phyloP scores from a whole-genome alignment of 2,888 invertebrate species.

The Poecilobothrus nobilitatus region DNA sequence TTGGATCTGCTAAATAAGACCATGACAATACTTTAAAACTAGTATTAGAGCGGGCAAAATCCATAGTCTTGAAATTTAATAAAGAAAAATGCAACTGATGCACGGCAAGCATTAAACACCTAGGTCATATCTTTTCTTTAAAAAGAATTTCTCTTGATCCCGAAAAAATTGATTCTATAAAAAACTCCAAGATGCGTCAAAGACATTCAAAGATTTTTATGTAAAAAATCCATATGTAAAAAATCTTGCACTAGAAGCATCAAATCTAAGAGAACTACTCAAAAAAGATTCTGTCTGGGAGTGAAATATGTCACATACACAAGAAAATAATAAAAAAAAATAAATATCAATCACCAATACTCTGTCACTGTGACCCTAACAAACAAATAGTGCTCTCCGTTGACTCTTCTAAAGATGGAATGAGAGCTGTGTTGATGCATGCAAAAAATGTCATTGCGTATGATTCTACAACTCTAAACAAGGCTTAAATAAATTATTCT shows the following conservation, averaged over 20 bases:
- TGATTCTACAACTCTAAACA: too few relatives aligned
- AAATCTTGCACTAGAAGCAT: slow-evolving; percentile 20
- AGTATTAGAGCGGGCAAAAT: too few relatives aligned
- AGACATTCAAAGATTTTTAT: slow-evolving; percentile 23
- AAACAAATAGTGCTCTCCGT: too few relatives aligned
- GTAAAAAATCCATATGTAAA: slow-evolving; percentile 22
- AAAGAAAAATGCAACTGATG: slow-evolving; percentile 18
- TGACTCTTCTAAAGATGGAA: slow-evolving; percentile 10
- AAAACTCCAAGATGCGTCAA: slow-evolving; percentile 19
- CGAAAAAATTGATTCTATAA: slow-evolving; percentile 21
- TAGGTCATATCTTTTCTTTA: slow-evolving; percentile 23
- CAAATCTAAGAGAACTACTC: slow-evolving; percentile 13
- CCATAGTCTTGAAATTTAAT: slow-evolving; percentile 15
- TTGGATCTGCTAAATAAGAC: too few relatives aligned
- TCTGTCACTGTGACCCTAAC: too few relatives aligned
- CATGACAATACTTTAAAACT: too few relatives aligned
- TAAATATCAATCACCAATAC: too few relatives aligned
- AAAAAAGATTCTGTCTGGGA: slow-evolving; percentile 18
- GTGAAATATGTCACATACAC: too few relatives aligned
- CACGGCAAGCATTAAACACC: too few relatives aligned
- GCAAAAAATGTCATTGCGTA: slow-evolving; percentile 11
- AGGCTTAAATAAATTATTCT: slow-evolving; percentile 8
- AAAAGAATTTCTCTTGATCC: slow-evolving; percentile 22
- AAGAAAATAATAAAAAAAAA: too few relatives aligned
- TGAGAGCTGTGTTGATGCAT: not conserved